Conservation (phyloP, 2,888 invertebrate species). For the Leptura quadrifasciata region DNA sequence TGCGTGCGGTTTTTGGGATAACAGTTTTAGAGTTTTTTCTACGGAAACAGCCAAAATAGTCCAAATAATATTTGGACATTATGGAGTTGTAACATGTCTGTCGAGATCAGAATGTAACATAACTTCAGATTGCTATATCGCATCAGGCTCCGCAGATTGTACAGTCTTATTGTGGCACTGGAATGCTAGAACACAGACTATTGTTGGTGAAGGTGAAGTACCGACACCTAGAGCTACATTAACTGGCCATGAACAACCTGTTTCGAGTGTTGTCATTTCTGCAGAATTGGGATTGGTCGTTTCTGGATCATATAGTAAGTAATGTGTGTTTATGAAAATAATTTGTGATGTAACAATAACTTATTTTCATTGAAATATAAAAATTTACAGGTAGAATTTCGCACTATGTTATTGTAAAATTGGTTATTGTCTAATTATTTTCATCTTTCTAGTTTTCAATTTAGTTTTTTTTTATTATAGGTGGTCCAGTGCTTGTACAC, state of each 20-base stretch:
- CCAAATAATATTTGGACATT: conserved; percentile 99
- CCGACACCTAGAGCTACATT: conserved; percentile 97
- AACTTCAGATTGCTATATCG: conserved; percentile 99
- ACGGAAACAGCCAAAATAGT: conserved; percentile 98
- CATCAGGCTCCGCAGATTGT: conserved; percentile 98
- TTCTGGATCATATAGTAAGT: conserved; percentile 88
- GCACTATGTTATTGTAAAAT: too few relatives aligned
- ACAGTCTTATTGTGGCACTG: conserved; percentile 99
- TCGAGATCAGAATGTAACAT: conserved; percentile 98
- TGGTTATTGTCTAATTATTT: too few relatives aligned
- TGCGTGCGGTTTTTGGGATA: conserved; percentile 99
- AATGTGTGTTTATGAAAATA: conserved; percentile 26
- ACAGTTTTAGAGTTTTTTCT: conserved; percentile 97
- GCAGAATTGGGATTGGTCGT: conserved; percentile 98
- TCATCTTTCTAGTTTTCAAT: too few relatives aligned
- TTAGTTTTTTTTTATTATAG: conserved; percentile 74
- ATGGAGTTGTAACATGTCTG: conserved; percentile 98
- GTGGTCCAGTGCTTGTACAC: conserved; percentile 97
- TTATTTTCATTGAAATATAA: too few relatives aligned
- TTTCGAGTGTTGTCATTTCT: conserved; percentile 96
- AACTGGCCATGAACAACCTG: conserved; percentile 97
- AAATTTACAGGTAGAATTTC: too few relatives aligned
- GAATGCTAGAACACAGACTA: conserved; percentile 96
- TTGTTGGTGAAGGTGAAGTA: conserved; percentile 96
- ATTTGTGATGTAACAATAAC: too few relatives aligned